Percentiles rank a stretch among this genome's conserved stretches.
Conservation (phyloP, 2,888 invertebrate species). For the Cantharis flavilabris region DNA sequence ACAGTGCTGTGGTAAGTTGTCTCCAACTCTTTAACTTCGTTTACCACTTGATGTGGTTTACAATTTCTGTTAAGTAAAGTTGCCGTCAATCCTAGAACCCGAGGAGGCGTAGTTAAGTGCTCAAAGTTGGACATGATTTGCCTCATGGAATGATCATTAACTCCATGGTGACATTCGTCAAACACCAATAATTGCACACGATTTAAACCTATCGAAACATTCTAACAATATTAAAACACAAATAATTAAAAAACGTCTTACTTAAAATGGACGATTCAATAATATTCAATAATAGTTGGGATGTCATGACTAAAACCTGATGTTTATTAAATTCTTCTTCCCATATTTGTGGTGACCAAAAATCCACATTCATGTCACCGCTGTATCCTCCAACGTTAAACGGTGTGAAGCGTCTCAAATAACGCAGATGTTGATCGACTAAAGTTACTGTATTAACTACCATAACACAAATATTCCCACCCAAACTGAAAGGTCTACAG, state of each 20-base stretch:
- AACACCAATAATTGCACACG: constrained; percentile 83
- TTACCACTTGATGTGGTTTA: constrained; percentile 58
- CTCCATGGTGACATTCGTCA: constrained; percentile 94
- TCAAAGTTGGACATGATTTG: constrained; percentile 71
- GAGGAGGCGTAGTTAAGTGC: constrained; percentile 61
- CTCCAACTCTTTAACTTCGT: constrained; percentile 68
- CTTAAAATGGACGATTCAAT: constrained; percentile 64
- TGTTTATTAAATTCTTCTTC: constrained; percentile 63
- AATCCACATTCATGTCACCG: too few relatives aligned
- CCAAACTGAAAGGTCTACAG: constrained; percentile 59
- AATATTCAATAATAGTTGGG: constrained; percentile 79
- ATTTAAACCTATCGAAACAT: constrained; percentile 51
- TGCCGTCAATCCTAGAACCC: constrained; percentile 86
- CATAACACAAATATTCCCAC: constrained; percentile 79
- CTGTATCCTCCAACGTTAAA: constrained; percentile 70
- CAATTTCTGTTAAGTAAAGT: constrained; percentile 80
- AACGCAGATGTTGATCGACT: constrained; percentile 76
- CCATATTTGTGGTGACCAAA: constrained; percentile 72
- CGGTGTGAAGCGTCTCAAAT: constrained; percentile 64
- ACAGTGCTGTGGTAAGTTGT: constrained; percentile 73
- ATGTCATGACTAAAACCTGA: constrained; percentile 81
- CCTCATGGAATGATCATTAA: constrained; percentile 81
- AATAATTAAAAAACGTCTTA: constrained; percentile 23
- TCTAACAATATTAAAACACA: neutral
- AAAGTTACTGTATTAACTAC: constrained; percentile 82